Evolutionary conservation across 2,888 invertebrate genomes (phyloP), one percentile per base, ranked within the genome.

Genomic region (Muschampia plurimacula): DNA sequence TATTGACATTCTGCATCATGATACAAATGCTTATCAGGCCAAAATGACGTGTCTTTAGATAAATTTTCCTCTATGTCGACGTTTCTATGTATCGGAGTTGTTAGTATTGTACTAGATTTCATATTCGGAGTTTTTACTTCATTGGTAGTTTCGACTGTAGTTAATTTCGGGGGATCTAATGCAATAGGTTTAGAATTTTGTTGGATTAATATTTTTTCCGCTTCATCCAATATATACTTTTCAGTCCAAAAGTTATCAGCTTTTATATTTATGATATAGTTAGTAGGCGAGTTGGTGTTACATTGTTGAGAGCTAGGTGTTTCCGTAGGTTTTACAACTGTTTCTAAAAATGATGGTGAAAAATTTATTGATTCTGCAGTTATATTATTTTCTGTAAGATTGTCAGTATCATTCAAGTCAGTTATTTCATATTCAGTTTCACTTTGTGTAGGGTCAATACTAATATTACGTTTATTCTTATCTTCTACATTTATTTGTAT

Each of bases 1-100:
- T 95, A 95, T 77, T 94, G 89, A 78, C 95, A 95, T 90, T 97
- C 97, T 52, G 96, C 96, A 79, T 96, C 96, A 79, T 96, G 95
- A 81, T 96, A 96, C 28, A 94, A 78, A 79, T 93, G 89, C 85
- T 96, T 96, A 69, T 95, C 94, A 4, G 92, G 83, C 96, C 96
- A 96, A 81, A 96, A 96, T 8, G 95, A 89, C 75, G 90, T 86
- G 76, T 96, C 93, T 46, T 83, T 87, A 69, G 80, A 80, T 63
- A 93, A 83, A 74, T 92, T 89, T 83, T 86, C 82, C 76, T 87
- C 83, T 62, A 91, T 76, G 55, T 62, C 15, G 9, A 67, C 55
- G 1, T 63, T 36, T 4, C 12, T 63, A 44, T 44, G 12, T 32
- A 67, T 44, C 2, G 49, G n/a, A 55, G 13, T 5, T 62, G 67